phyloP scores from a whole-genome alignment of 2,797 vertebrate species.

The Psittacula derbiana region DNA sequence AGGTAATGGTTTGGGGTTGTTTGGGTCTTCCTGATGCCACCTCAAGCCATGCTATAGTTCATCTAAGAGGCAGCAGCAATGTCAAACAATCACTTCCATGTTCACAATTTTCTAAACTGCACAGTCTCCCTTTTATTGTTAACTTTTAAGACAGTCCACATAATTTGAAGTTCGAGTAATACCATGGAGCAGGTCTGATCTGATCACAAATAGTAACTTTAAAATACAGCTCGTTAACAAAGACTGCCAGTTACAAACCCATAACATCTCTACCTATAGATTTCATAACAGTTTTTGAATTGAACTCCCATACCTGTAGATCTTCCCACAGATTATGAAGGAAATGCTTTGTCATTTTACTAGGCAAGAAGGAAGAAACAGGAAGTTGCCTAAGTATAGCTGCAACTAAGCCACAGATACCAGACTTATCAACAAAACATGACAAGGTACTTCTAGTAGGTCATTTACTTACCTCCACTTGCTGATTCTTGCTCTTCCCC shows the following conservation, averaged over 20 bases:
- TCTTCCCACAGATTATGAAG: background rate
- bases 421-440: background rate
- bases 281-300: background rate
- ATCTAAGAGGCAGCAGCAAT: background rate
- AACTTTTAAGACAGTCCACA: background rate
- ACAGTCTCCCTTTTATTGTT: background rate
- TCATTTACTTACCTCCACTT: conserved; percentile 81
- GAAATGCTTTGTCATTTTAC: background rate
- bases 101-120: background rate
- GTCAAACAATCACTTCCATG: background rate
- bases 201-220: background rate
- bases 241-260: background rate
- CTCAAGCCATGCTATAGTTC: background rate
- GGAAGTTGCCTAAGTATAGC: background rate
- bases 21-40: background rate
- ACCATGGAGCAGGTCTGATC: background rate
- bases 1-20: background rate
- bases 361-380: background rate
- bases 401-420: background rate
- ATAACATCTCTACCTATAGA: rapidly evolving
- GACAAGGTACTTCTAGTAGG: background rate
- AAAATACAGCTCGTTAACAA: background rate
- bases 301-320: background rate
- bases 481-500: conserved; percentile 85
- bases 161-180: background rate